Percentiles rank a stretch among this genome's conserved stretches.
Conservation (phyloP, 2,113 vertebrate species). For the Eubucco bourcierii region DNA sequence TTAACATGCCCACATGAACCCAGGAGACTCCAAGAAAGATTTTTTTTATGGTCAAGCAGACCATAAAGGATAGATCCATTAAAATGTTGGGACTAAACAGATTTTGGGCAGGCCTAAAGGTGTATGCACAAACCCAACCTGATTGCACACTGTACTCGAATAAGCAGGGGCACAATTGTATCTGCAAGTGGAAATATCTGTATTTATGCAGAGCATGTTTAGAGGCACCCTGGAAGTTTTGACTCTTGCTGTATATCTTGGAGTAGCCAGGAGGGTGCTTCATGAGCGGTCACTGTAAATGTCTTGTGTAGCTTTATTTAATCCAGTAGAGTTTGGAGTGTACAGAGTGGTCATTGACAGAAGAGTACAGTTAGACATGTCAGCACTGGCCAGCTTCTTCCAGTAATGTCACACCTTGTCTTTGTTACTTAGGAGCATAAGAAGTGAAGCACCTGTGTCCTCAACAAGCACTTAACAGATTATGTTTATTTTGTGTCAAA, state of each 20-base stretch:
- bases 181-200: background rate
- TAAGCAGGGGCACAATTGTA: background rate
- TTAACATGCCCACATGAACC: background rate
- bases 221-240: slow-evolving; percentile 39
- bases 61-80: background rate
- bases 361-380: slow-evolving; percentile 37
- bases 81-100: background rate
- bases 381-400: slow-evolving; percentile 52
- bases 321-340: background rate
- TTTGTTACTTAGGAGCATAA: slow-evolving; percentile 27
- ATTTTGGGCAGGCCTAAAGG: slow-evolving; percentile 38
- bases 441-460: slow-evolving; percentile 18
- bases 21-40: background rate
- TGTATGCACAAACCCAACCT: background rate
- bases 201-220: slow-evolving; percentile 26
- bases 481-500: slow-evolving; percentile 48
- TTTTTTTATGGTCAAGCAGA: background rate
- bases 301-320: slow-evolving; percentile 55
- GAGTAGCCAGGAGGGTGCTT: slow-evolving; percentile 49
- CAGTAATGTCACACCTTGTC: slow-evolving; percentile 28
- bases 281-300: slow-evolving; percentile 42
- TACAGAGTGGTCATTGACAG: slow-evolving; percentile 7
- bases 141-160: slow-evolving; percentile 14
- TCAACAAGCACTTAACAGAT: slow-evolving; percentile 31
- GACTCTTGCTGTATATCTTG: slow-evolving; percentile 60